Percentiles rank a stretch among this genome's conserved stretches.
phyloP scores from a whole-genome alignment of 2,113 vertebrate genomes.

The Xenus cinereus region DNA sequence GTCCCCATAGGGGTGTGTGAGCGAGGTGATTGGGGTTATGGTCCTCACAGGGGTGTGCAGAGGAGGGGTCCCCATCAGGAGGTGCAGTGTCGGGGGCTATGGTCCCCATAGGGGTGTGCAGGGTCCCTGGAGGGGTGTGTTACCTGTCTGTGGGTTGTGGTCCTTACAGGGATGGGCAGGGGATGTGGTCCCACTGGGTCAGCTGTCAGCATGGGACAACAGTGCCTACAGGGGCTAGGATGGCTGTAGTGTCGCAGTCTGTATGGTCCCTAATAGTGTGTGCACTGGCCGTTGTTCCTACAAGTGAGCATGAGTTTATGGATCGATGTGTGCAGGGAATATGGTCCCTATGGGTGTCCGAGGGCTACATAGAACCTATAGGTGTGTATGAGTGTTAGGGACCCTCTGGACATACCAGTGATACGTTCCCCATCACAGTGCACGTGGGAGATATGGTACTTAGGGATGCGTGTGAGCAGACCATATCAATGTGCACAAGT shows the following conservation, averaged over 20 bases:
- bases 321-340: rapidly evolving
- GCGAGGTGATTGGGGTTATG: too few relatives aligned
- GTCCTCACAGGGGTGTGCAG: not conserved
- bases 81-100: not conserved
- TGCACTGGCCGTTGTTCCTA: rapidly evolving
- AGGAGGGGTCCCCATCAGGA: too few relatives aligned
- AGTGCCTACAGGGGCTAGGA: not conserved
- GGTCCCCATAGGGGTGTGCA: not conserved
- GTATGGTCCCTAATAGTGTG: not conserved
- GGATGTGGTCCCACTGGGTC: not conserved
- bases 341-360: not conserved
- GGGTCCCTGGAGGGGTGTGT: not conserved
- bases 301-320: too few relatives aligned
- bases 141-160: rapidly evolving
- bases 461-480: not conserved
- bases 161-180: too few relatives aligned
- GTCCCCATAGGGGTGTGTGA: not conserved
- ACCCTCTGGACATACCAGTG: not conserved
- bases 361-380: not conserved
- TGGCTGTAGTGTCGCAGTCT: too few relatives aligned
- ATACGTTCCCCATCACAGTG: not conserved
- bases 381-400: too few relatives aligned
- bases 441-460: not conserved
- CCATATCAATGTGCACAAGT: too few relatives aligned
- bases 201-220: not conserved